Conservation (phyloP, 2,888 invertebrate species). For the Macrostomum cliftonense region DNA sequence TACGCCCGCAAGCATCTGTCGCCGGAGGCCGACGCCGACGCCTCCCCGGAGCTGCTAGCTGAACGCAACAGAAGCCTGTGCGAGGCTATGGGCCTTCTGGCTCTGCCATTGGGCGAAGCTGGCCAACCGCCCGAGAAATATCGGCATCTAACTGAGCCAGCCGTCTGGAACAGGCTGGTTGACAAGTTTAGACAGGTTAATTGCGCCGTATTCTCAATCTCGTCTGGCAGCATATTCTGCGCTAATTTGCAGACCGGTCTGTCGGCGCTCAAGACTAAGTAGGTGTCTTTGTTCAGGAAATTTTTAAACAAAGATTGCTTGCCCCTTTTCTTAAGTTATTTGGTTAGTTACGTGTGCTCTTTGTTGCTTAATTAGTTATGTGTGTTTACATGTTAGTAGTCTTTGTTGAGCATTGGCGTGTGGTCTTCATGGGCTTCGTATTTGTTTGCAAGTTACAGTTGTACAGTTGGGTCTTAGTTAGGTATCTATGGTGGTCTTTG, state of each 20-base stretch:
- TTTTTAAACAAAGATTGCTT: too few relatives aligned
- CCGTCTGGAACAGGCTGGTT: conserved; percentile 66
- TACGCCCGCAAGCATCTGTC: conserved; percentile 74
- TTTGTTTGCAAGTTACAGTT: too few relatives aligned
- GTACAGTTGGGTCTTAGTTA: too few relatives aligned
- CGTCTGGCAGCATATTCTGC: conserved; percentile 70
- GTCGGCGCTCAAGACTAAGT: conserved; percentile 61
- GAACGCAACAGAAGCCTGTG: too few relatives aligned
- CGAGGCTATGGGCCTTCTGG: conserved; percentile 76
- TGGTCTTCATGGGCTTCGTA: too few relatives aligned
- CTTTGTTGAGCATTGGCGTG: too few relatives aligned
- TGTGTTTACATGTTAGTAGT: too few relatives aligned
- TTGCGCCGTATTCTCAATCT: conserved; percentile 76
- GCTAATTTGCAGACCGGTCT: conserved; percentile 77
- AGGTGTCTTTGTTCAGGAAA: too few relatives aligned
- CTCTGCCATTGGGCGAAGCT: conserved; percentile 46
- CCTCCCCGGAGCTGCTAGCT: conserved; percentile 57
- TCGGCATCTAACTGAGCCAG: conserved; percentile 42
- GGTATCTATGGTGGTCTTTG: too few relatives aligned
- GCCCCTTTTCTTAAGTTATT: too few relatives aligned
- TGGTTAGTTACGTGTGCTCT: too few relatives aligned
- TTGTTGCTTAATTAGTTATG: too few relatives aligned
- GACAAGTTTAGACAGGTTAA: conserved; percentile 80
- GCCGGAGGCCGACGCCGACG: conserved; percentile 62
- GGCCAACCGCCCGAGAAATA: conserved; percentile 26